Percentiles rank a stretch among this genome's conserved stretches.
These are phyloP conservation scores for Sciurus niger DNA, from an alignment of 2,113 vertebrate species.

Conservation along the genomic window DNA sequence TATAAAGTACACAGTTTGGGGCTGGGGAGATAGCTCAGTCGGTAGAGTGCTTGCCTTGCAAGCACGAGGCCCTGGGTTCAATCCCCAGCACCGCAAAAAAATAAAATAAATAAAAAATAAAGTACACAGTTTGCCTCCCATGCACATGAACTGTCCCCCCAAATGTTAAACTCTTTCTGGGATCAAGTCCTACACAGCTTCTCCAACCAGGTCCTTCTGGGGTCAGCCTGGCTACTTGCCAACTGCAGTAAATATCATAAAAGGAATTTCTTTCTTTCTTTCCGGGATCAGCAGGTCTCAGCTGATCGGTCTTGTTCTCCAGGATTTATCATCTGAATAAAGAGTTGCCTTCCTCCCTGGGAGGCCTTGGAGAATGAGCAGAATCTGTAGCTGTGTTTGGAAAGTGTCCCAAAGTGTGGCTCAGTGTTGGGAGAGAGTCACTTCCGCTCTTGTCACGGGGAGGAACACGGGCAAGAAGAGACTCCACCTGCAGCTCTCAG, in stretches of 20 bases:
- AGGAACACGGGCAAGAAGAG: neutral
- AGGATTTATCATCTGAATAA: conserved; percentile 18
- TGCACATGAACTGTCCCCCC: neutral
- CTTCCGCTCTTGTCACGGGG: neutral
- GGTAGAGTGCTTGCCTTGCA: too few relatives aligned
- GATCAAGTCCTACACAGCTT: conserved; percentile 19
- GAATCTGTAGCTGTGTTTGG: neutral
- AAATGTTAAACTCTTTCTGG: conserved; percentile 59
- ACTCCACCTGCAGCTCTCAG: neutral
- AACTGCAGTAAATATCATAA: conserved; percentile 45
- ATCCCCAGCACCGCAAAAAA: too few relatives aligned
- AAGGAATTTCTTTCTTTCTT: conserved; percentile 70
- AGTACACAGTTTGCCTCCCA: neutral
- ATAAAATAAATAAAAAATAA: too few relatives aligned
- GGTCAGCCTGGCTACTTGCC: conserved; percentile 58
- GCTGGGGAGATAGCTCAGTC: too few relatives aligned
- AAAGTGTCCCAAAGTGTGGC: neutral
- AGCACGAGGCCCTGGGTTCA: too few relatives aligned
- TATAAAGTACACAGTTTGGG: neutral
- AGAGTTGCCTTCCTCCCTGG: conserved; percentile 29
- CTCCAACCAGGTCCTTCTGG: conserved; percentile 35
- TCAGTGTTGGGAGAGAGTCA: neutral
- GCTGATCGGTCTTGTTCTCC: conserved; percentile 44
- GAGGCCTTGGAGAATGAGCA: neutral
- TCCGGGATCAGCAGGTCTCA: conserved; percentile 57